Base-by-base conservation (phyloP, 1,140 invertebrate genomes). In the Conopomorpha cramerella region DNA sequence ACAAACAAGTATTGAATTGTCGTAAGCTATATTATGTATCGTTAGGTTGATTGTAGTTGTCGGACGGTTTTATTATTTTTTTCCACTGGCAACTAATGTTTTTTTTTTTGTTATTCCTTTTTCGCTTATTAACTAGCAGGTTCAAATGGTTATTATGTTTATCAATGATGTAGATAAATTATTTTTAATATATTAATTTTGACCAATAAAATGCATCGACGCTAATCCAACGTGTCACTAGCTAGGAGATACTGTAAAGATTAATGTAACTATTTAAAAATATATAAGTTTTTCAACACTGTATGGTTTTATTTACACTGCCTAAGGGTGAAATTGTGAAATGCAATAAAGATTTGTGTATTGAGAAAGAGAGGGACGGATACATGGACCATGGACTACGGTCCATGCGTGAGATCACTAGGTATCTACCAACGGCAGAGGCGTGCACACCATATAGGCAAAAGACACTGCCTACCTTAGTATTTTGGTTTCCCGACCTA, bases 201-300 rank as follows among this genome's bases (percentile, higher is more conserved):
- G 68, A 71, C 64, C 60, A 74, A 67, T 67, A 68, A 60, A 63
- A 62, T 62, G 66, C 66, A 66, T 68, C 58, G 64, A 58, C 56
- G 58, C 56, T 61, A 55, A 60, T 61, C 51, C 46, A 52, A 51
- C 53, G 49, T 58, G 62, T 71, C 60, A 68, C 54, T 65, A 68
- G 66, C 60, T 65, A 71, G 66, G 55, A 67, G 54, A 65, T 46
- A 67, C 61, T 74, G 70, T 74, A 74, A 74, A 74, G 62, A 70
- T 53, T 67, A 68, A 65, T 71, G 59, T 74, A 74, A 74, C 66
- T 74, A 74, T 74, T 71, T 74, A 74, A 63, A 68, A 71, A 67
- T 71, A 61, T 74, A 71, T 71, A 74, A 74, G 63, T 71, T 74
- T 73, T 74, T 62, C 62, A 70, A 62, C 43, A 51, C 25, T 10